Conservation (phyloP, 2,113 vertebrate species). For the Alligator sinensis region DNA sequence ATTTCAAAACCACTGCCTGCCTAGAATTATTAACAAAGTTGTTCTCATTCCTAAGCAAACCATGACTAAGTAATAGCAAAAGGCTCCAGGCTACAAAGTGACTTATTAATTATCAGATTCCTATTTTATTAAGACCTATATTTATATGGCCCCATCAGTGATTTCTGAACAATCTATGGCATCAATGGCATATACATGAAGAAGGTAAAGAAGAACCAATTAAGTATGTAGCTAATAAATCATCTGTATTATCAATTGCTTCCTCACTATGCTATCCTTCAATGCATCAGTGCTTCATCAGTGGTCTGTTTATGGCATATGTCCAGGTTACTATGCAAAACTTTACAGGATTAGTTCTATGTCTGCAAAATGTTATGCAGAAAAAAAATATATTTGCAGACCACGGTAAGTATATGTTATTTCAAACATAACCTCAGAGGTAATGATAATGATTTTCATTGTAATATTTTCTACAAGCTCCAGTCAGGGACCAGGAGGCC, state of each 20-base stretch:
- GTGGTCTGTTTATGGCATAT: background rate
- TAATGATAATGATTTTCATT: background rate
- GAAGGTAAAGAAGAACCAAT: background rate
- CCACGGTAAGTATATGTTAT: background rate
- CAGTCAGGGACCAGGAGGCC: too few relatives aligned
- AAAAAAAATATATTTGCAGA: background rate
- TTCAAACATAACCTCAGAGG: background rate
- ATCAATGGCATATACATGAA: background rate
- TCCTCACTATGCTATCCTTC: background rate
- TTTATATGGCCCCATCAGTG: background rate
- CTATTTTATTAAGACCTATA: constrained; percentile 10
- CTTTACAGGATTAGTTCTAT: background rate
- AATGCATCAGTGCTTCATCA: background rate
- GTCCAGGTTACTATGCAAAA: background rate
- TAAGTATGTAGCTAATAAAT: background rate
- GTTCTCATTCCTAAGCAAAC: constrained; percentile 12
- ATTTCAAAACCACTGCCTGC: constrained; percentile 46
- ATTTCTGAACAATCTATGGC: background rate
- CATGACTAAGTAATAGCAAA: constrained; percentile 18
- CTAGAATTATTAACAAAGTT: constrained; percentile 39
- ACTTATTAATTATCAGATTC: constrained; percentile 30
- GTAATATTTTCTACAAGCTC: background rate
- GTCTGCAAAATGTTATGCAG: background rate
- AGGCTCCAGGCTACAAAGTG: background rate
- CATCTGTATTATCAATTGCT: background rate